Evolutionary conservation across 2,797 vertebrate genomes (phyloP).

Genomic region (Mustela erminea): DNA sequence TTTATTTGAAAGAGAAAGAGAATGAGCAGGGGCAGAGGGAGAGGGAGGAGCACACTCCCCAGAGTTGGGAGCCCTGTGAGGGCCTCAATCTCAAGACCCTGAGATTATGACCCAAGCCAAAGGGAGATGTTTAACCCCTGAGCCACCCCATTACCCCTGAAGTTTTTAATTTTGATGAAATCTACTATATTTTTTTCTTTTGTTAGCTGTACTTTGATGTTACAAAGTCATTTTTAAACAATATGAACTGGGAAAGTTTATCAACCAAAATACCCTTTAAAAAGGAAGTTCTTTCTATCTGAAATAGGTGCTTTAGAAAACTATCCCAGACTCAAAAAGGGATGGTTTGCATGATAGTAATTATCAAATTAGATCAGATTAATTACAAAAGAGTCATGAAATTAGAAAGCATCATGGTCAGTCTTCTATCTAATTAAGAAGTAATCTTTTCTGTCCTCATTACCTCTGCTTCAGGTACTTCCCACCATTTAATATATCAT

Average conservation of each 20-base stretch:
- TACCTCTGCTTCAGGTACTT: conserved; percentile 33
- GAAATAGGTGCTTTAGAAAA: conserved; percentile 46
- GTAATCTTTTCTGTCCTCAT: neutral
- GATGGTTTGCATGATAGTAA: conserved; percentile 21
- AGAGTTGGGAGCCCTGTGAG: too few relatives aligned
- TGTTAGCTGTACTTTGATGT: conserved; percentile 20
- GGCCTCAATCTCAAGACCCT: too few relatives aligned
- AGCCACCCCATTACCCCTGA: too few relatives aligned
- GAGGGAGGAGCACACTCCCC: too few relatives aligned
- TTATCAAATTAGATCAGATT: conserved; percentile 14
- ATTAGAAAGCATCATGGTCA: neutral
- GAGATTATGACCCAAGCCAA: too few relatives aligned
- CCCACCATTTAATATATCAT: neutral
- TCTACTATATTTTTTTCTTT: conserved; percentile 19
- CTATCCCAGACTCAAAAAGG: neutral
- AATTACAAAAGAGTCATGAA: neutral
- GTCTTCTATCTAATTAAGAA: conserved; percentile 16
- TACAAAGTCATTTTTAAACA: conserved; percentile 57
- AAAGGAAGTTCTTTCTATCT: conserved; percentile 47
- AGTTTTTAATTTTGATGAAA: neutral
- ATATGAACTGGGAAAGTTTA: neutral
- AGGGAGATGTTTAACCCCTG: too few relatives aligned
- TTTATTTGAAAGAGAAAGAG: too few relatives aligned
- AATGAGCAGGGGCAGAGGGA: too few relatives aligned
- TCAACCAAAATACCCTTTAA: neutral